These are phyloP conservation scores for Macrosoma leucophasiata DNA, from an alignment of 2,888 invertebrate species.

Conservation along the genomic window DNA sequence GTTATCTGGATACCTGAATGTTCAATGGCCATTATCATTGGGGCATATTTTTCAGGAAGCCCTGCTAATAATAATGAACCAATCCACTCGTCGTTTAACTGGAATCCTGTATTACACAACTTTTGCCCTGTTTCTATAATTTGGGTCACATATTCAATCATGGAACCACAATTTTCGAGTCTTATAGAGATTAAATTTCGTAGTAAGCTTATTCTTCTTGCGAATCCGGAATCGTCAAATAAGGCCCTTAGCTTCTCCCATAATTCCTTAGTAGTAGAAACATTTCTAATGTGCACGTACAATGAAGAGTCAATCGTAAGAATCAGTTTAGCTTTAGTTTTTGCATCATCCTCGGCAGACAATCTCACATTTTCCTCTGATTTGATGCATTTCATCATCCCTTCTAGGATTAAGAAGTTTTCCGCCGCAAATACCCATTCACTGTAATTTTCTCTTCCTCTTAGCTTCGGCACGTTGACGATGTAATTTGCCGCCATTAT, in stretches of 20 bases:
- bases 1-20: constrained; percentile 6
- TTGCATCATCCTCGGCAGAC: constrained; percentile 3
- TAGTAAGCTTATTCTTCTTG: constrained; percentile 16
- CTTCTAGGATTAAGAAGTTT: constrained; percentile 23
- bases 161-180: constrained; percentile 15
- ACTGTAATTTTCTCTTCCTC: constrained; percentile 22
- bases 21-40: constrained; percentile 9
- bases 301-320: constrained; percentile 14
- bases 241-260: constrained; percentile 22
- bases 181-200: constrained; percentile 18
- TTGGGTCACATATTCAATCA: constrained; percentile 26
- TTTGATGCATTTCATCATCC: constrained; percentile 4
- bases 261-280: constrained; percentile 21
- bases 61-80: constrained; percentile 24
- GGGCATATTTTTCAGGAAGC: constrained; percentile 16
- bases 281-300: constrained; percentile 24
- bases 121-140: constrained; percentile 25
- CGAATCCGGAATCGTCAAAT: constrained; percentile 22
- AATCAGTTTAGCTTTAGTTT: constrained; percentile 18
- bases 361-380: constrained; percentile 6
- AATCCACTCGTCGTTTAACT: constrained; percentile 28
- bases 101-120: constrained; percentile 25
- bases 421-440: constrained; percentile 25
- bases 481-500: constrained; percentile 14
- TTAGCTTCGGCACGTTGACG: constrained; percentile 19